phyloP scores from a whole-genome alignment of 2,888 invertebrate genomes.

The Limenitis camilla region DNA sequence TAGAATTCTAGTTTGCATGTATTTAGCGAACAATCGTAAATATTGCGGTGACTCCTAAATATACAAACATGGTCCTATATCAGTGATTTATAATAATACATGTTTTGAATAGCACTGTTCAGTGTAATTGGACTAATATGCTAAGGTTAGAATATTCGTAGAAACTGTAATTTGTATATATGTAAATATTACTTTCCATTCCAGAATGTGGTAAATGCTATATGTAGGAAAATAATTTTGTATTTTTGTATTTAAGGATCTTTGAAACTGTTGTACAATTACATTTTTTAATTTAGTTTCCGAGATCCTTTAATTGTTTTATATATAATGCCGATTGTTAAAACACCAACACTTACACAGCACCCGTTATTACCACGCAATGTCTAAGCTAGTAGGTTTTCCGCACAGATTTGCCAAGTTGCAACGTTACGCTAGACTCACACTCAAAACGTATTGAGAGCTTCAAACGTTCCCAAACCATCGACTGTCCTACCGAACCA shows the following conservation, averaged over 20 bases:
- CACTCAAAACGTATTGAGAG: constrained; percentile 33
- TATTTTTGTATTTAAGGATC: background rate
- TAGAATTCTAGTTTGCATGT: constrained; percentile 20
- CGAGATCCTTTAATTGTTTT: background rate
- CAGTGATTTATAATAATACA: constrained; percentile 21
- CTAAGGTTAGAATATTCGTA: background rate
- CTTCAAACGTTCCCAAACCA: constrained; percentile 42
- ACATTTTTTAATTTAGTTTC: too few relatives aligned
- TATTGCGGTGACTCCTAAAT: constrained; percentile 2
- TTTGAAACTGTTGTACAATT: too few relatives aligned
- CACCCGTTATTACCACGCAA: constrained; percentile 32
- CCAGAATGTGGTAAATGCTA: too few relatives aligned
- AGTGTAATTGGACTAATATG: background rate
- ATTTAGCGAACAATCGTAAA: constrained; percentile 24
- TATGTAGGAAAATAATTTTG: constrained; percentile 14
- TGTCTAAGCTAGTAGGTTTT: constrained; percentile 63
- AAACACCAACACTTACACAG: constrained; percentile 9
- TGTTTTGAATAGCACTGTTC: constrained; percentile 11
- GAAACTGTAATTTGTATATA: background rate
- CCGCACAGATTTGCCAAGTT: constrained; percentile 61
- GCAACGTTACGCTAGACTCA: constrained; percentile 51
- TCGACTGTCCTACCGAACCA: constrained; percentile 19
- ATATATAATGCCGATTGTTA: background rate
- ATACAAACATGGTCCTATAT: constrained; percentile 7
- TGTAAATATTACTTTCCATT: background rate